Percentiles rank a stretch among this genome's conserved stretches.
Evolutionary conservation across 35 echinoderm and acorn worm genomes (phyloP).

Genomic region (Eucidaris tribuloides): DNA sequence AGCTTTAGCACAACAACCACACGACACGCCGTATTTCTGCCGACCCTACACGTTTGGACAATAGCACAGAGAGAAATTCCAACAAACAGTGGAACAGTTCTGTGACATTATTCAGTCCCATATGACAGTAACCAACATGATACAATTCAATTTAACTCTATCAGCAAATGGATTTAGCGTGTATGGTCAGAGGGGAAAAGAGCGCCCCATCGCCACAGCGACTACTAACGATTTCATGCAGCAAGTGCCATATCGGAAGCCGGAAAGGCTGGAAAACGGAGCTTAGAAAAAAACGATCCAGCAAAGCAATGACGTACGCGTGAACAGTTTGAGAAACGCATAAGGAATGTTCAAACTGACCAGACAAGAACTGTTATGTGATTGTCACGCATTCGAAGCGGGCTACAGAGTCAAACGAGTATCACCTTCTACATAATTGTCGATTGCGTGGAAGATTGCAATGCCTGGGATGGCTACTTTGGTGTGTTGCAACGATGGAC

Average conservation of each 20-base stretch:
- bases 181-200: constrained; percentile 57
- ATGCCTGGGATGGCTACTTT: constrained; percentile 70
- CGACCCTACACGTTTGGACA: constrained; percentile 41
- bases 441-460: constrained; percentile 75
- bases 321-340: not conserved
- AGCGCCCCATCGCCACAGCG: constrained; percentile 72
- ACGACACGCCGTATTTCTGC: constrained; percentile 44
- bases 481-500: constrained; percentile 93
- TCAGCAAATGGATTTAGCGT: constrained; percentile 66
- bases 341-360: not conserved
- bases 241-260: constrained; percentile 38
- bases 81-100: constrained; percentile 66
- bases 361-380: not conserved
- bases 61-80: constrained; percentile 38
- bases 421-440: constrained; percentile 5
- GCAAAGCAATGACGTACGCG: not conserved
- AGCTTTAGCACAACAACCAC: constrained; percentile 7
- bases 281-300: not conserved
- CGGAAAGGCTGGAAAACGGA: constrained; percentile 14
- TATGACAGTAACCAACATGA: constrained; percentile 43
- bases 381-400: not conserved
- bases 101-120: constrained; percentile 45
- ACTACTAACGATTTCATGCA: constrained; percentile 92
- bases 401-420: constrained; percentile 31
- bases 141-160: constrained; percentile 82